phyloP scores from a whole-genome alignment of 2,113 vertebrate genomes.

The Lampris incognitus region DNA sequence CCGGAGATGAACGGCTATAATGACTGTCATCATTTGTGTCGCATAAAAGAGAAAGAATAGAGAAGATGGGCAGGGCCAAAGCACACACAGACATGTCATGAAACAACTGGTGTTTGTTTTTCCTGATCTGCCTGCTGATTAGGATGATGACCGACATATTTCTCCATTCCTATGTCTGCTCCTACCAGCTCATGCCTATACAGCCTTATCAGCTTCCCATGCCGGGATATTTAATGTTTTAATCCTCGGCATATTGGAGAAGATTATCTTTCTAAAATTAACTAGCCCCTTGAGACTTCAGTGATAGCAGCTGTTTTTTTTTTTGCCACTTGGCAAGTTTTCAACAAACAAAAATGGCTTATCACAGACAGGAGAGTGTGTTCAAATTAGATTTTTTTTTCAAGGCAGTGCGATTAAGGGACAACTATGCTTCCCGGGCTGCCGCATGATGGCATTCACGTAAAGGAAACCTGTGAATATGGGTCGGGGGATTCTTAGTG shows the following conservation, averaged over 20 bases:
- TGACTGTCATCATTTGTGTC: conserved; percentile 56
- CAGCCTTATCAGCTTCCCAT: conserved; percentile 61
- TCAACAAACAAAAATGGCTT: conserved; percentile 75
- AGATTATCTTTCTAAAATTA: conserved; percentile 85
- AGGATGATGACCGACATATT: conserved; percentile 42
- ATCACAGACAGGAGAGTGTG: conserved; percentile 52
- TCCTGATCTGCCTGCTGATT: conserved; percentile 66
- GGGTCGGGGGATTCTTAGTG: conserved; percentile 34
- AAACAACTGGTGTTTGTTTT: conserved; percentile 74
- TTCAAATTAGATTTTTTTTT: conserved; percentile 57
- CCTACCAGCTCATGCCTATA: conserved; percentile 40
- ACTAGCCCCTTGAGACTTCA: conserved; percentile 77
- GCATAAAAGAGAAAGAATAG: conserved; percentile 23
- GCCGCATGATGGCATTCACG: conserved; percentile 33
- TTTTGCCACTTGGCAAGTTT: conserved; percentile 72
- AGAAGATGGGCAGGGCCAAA: conserved; percentile 39
- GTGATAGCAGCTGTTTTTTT: conserved; percentile 77
- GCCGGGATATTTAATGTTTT: conserved; percentile 70
- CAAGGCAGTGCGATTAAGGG: conserved; percentile 53
- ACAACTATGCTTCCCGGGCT: conserved; percentile 40
- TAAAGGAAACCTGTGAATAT: conserved; percentile 36
- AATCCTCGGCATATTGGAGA: conserved; percentile 78
- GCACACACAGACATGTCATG: conserved; percentile 52
- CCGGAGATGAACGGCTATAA: conserved; percentile 64
- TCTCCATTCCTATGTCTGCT: conserved; percentile 47